Conservation (phyloP, 2,888 invertebrate species). For the Callimorpha dominula region DNA sequence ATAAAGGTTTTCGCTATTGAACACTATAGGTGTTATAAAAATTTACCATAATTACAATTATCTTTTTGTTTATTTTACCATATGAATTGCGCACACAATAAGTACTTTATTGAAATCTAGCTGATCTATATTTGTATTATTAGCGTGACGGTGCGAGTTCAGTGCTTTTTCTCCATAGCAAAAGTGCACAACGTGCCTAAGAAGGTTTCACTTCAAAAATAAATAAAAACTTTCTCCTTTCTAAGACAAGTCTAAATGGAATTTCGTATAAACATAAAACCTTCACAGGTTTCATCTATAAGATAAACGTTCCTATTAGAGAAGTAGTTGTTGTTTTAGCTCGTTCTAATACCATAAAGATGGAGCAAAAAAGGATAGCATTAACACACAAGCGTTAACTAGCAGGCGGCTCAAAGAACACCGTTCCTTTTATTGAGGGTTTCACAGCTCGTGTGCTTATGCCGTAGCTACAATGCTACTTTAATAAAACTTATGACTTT, state of each 20-base stretch:
- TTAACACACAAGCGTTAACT: constrained; percentile 52
- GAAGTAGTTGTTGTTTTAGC: constrained; percentile 22
- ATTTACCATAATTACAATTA: no score
- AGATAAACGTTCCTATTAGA: constrained; percentile 17
- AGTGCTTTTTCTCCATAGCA: no score
- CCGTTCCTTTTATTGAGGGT: constrained; percentile 42
- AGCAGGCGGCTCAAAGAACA: constrained; percentile 46
- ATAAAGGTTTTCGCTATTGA: no score
- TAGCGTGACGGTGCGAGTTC: no score
- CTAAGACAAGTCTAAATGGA: not conserved
- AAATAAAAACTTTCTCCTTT: not conserved
- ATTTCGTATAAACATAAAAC: constrained; percentile 7
- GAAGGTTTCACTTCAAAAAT: no score
- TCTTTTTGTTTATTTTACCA: no score
- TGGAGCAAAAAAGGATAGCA: constrained; percentile 41
- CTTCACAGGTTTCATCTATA: constrained; percentile 5
- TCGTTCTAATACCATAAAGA: constrained; percentile 26
- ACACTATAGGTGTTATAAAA: no score
- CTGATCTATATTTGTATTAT: no score
- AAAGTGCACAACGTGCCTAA: no score
- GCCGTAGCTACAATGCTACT: constrained; percentile 40
- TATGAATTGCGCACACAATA: no score
- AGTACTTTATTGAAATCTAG: no score
- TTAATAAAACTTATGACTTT: constrained; percentile 16
- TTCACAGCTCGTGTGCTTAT: constrained; percentile 41